These are phyloP conservation scores for Glyptemys insculpta DNA, from an alignment of 2,797 vertebrate species.

Conservation along the genomic window DNA sequence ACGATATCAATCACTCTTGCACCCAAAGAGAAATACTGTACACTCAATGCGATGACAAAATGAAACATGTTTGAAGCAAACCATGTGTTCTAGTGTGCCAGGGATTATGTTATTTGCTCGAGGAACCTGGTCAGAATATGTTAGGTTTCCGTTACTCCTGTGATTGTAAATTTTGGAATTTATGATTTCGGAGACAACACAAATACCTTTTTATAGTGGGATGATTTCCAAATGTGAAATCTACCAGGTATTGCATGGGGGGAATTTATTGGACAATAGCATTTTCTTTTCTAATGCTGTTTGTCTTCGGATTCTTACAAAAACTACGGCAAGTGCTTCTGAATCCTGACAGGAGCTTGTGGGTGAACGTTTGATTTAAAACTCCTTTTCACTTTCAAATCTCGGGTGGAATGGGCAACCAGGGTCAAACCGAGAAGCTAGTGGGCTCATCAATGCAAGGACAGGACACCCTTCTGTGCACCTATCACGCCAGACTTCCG, in stretches of 20 bases:
- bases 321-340: rapidly evolving
- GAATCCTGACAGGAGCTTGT: background rate
- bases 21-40: slow-evolving; percentile 86
- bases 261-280: background rate
- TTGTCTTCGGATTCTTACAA: rapidly evolving
- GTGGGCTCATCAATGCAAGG: background rate
- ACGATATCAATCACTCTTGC: slow-evolving; percentile 96
- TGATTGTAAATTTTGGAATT: slow-evolving; percentile 79
- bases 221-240: slow-evolving; percentile 61
- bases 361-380: background rate
- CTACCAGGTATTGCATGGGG: rapidly evolving
- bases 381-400: background rate
- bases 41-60: slow-evolving; percentile 93
- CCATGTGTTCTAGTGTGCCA: slow-evolving; percentile 90
- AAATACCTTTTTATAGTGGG: slow-evolving; percentile 40
- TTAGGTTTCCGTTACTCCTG: slow-evolving; percentile 84
- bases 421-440: background rate
- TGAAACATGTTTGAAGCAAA: slow-evolving; percentile 92
- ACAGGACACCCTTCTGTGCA: background rate
- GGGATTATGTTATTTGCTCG: slow-evolving; percentile 81
- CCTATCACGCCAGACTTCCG: background rate
- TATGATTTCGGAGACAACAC: slow-evolving; percentile 77
- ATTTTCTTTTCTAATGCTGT: rapidly evolving
- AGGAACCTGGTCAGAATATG: slow-evolving; percentile 82
- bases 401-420: background rate